A percentile compares a stretch with the other conserved stretches of the same genome.
Conservation (phyloP, 2,797 vertebrate species). For the Protonibea diacanthus region DNA sequence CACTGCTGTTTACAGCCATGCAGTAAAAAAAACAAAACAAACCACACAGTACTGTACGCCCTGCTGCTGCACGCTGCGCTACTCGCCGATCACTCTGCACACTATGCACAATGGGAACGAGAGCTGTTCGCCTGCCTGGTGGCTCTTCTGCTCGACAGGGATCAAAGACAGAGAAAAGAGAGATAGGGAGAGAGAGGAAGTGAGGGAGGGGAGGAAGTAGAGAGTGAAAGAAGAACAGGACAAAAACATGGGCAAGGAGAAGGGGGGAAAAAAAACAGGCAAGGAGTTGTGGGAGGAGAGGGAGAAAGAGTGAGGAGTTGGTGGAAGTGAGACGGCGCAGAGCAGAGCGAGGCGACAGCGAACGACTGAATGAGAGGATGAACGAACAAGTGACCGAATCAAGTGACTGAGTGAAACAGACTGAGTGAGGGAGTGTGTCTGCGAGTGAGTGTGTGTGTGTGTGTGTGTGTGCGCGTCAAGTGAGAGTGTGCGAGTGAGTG, state of each 20-base stretch:
- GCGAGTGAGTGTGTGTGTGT: slow-evolving; percentile 3
- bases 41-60: slow-evolving; percentile 50
- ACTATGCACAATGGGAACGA: slow-evolving; percentile 71
- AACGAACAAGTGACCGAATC: slow-evolving; percentile 51
- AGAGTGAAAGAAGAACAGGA: slow-evolving; percentile 62
- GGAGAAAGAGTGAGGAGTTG: slow-evolving; percentile 25
- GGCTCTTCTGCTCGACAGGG: slow-evolving; percentile 70
- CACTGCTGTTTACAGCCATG: slow-evolving; percentile 75
- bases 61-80: slow-evolving; percentile 71
- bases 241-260: slow-evolving; percentile 55
- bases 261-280: slow-evolving; percentile 34
- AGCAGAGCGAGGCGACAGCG: slow-evolving; percentile 44
- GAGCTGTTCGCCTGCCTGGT: slow-evolving; percentile 70
- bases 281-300: slow-evolving; percentile 35
- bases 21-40: slow-evolving; percentile 52
- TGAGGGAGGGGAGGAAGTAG: slow-evolving; percentile 63
- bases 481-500: slow-evolving; percentile 40
- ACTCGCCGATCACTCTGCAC: slow-evolving; percentile 71
- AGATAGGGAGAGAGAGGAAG: slow-evolving; percentile 53
- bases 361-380: slow-evolving; percentile 44
- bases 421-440: slow-evolving; percentile 29
- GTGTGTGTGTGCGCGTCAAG: slow-evolving; percentile 24
- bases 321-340: slow-evolving; percentile 56
- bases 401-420: slow-evolving; percentile 41
- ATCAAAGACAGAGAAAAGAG: slow-evolving; percentile 71